Base-by-base conservation (phyloP, 2,888 invertebrate genomes). In the Caenorhabditis uteleia region DNA sequence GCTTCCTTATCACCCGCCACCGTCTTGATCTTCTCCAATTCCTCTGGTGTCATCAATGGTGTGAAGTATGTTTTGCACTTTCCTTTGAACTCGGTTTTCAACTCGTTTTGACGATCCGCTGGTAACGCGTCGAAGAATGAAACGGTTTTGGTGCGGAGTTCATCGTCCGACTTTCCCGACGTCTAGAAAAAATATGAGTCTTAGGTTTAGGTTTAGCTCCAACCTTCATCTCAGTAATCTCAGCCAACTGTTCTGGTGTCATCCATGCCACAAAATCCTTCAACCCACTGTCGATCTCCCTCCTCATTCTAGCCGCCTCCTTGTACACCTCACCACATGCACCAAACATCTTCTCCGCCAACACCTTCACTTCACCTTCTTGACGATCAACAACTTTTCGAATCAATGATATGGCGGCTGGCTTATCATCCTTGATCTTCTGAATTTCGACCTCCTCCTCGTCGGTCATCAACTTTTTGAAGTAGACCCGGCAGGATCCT, bases 91-190 rank as follows among this genome's bases (percentile, higher is more conserved):
- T 62, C 66, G 20, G 56, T 59, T 12, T 49, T 68, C 27, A 71
- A 36, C 10, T 40, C 16, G 2, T 40, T 25, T 29, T 68, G 69
- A 39, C 55, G 33, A 8, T 57, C 67, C 10, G 49, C 51, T 50
- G 74, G 58, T 42, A 70, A 56, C 21, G 46, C 45, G 1, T 59
- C 61, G 53, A 74, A 78, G 60, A 51, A 74, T 31, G 55, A 74
- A 26, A 68, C 67, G 31, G 72, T 64, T 44, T 77, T 74, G 8
- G 47, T 59, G n/a, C 61, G 64, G 25, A 75, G 46, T n/a, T 77
- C 76, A 20, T 45, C 42, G 5, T 64, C 50, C 5, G 54, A 42
- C 39, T 70, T 75, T 48, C 71, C 71, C 0, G 58, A 39, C 16
- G 45, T 42, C 50, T 56, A n/a, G n/a, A n/a, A n/a, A n/a, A n/a